Evolutionary conservation across 2,888 invertebrate species (phyloP).

Genomic region (Lasioglossum leucozonium): DNA sequence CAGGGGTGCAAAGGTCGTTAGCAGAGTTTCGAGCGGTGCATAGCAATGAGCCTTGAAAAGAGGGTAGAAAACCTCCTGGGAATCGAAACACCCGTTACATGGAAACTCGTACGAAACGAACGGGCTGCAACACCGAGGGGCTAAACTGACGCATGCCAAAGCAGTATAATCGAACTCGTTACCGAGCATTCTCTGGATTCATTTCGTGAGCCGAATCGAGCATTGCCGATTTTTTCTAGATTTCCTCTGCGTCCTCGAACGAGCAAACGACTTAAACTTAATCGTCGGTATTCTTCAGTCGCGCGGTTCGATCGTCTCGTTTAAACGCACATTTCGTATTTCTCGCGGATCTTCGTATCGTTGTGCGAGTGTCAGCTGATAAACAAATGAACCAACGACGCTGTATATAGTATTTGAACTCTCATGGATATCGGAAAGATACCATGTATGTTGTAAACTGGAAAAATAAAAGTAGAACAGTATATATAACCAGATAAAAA

Average conservation of each 20-base stretch:
- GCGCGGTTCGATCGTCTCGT: not conserved
- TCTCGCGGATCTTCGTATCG: too few species aligned
- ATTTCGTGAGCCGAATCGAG: conserved; percentile 80
- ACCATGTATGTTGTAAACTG: not conserved
- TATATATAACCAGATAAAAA: not conserved
- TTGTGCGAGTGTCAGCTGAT: not conserved
- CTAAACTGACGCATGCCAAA: conserved; percentile 81
- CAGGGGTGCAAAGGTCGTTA: conserved; percentile 78
- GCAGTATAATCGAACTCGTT: conserved; percentile 83
- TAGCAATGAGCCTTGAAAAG: conserved; percentile 82
- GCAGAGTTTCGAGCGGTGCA: conserved; percentile 82
- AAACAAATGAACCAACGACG: not conserved
- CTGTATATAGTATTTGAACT: not conserved
- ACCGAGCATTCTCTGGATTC: conserved; percentile 80
- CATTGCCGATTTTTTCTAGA: conserved; percentile 30
- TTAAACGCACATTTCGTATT: too few species aligned
- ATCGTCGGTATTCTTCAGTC: not conserved
- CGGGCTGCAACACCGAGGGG: conserved; percentile 54
- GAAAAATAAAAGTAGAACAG: not conserved
- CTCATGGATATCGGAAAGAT: not conserved
- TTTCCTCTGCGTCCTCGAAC: not conserved
- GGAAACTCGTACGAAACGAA: conserved; percentile 66
- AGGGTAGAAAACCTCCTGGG: conserved; percentile 82
- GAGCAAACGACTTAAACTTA: conserved; percentile 23
- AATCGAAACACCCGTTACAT: conserved; percentile 81